phyloP scores from a whole-genome alignment of 2,797 vertebrate genomes.

The Coendou prehensilis region DNA sequence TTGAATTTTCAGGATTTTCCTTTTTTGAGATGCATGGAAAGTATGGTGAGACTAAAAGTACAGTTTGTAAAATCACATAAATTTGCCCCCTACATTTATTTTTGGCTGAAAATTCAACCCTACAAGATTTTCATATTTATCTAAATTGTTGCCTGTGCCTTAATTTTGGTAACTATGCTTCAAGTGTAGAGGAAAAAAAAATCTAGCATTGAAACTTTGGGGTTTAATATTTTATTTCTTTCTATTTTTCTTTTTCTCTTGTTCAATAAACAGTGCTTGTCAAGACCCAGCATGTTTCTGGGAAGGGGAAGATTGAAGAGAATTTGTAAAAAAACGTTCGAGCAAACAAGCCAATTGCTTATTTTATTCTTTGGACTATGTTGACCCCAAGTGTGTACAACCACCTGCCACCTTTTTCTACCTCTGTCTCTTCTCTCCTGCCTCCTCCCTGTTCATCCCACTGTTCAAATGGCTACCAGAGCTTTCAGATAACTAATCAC shows the following conservation, averaged over 20 bases:
- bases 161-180: constrained; percentile 14
- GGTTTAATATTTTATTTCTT: constrained; percentile 4
- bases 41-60: neutral
- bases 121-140: constrained; percentile 7
- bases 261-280: constrained; percentile 21
- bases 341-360: neutral
- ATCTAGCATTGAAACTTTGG: neutral
- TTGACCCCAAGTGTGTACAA: constrained; percentile 15
- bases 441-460: neutral
- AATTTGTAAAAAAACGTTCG: neutral
- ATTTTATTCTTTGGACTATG: neutral
- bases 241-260: neutral
- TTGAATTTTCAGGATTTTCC: neutral
- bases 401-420: neutral
- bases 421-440: neutral
- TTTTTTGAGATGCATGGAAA: neutral
- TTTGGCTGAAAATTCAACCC: neutral
- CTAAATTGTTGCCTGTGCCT: neutral
- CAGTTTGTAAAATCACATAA: neutral
- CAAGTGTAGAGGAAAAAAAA: neutral
- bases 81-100: neutral
- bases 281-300: neutral
- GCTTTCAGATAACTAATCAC: constrained; percentile 59
- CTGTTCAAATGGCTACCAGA: neutral
- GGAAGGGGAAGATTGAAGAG: neutral